Evolutionary conservation across 2,797 vertebrate genomes (phyloP), one percentile per base, ranked within the genome.

Genomic region (Hippopotamyrus pictus): DNA sequence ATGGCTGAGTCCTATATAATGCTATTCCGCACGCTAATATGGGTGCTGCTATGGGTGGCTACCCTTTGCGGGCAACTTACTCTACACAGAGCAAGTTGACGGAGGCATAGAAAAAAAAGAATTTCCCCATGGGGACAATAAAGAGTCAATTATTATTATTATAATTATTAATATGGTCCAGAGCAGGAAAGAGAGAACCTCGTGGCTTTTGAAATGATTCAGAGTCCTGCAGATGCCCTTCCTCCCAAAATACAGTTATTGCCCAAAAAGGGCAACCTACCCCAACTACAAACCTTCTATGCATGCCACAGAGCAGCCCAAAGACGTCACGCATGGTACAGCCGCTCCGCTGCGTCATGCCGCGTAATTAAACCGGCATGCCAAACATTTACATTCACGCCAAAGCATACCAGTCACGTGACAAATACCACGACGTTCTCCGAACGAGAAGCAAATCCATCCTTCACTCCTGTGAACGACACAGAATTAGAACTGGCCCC

Each of bases 181-280:
- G 86, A 86, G 88, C 76, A 89, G 84, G 88, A 90, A 89, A 92
- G 88, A 90, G 89, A 53, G 88, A 89, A 87, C 88, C 88, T 88
- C 76, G 88, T 90, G 88, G 91, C 91, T 91, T 90, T 33, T 90
- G 83, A 90, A 92, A 91, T 92, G 91, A 93, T 92, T 92, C 92
- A 90, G 89, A 89, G 69, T 65, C 88, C 84, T 86, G 90, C 90
- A 88, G 90, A 73, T 90, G 83, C 50, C 87, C 88, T 88, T 88
- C 90, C 62, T 11, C 57, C 44, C 57, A 85, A 25, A 19, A 89
- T 46, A 89, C 54, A 46, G 33, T 19, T 37, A 46, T 44, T 46
- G 37, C 57, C 19, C 54, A 88, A 37, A 46, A 37, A 87, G 29
- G 33, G 9, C 17, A 62, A 44, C 51, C 9, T 14, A 85, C 9